phyloP scores from a whole-genome alignment of 2,888 invertebrate species.

The Anthrax anthrax region DNA sequence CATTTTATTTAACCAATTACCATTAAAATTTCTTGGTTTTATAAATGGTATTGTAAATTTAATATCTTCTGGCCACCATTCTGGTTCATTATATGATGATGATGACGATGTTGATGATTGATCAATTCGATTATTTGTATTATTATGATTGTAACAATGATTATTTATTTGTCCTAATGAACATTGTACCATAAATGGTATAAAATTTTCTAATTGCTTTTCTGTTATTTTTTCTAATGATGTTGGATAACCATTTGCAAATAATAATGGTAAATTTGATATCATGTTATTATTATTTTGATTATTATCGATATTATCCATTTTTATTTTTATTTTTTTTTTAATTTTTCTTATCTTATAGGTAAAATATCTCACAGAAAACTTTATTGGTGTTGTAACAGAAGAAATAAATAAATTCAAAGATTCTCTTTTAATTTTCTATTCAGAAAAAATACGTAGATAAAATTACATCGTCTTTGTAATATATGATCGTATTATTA shows the following conservation, averaged over 20 bases:
- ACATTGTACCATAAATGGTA: slow-evolving; percentile 62
- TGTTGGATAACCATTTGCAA: slow-evolving; percentile 55
- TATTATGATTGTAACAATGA: too few species aligned
- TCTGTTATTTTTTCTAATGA: slow-evolving; percentile 47
- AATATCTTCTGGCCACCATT: slow-evolving; percentile 57
- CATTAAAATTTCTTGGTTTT: slow-evolving; percentile 38
- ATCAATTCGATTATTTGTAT: too few species aligned
- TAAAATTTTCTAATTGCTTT: slow-evolving; percentile 51
- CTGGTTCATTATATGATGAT: slow-evolving; percentile 36
- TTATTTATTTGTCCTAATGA: slow-evolving; percentile 49
- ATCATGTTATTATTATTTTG: slow-evolving; percentile 39
- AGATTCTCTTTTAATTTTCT: too few species aligned
- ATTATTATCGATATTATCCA: slow-evolving; percentile 9
- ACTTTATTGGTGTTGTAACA: too few species aligned
- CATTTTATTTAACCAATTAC: slow-evolving; percentile 46
- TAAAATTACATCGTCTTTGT: too few species aligned
- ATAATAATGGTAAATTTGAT: slow-evolving; percentile 56
- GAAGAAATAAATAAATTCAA: too few species aligned
- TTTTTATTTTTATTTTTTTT: too few species aligned
- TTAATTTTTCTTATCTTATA: too few species aligned
- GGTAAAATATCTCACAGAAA: too few species aligned
- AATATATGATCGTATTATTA: too few species aligned
- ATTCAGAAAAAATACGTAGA: too few species aligned
- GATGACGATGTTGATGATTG: slow-evolving; percentile 13
- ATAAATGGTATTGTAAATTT: slow-evolving; percentile 48